A percentile compares a stretch with the other conserved stretches of the same genome.
phyloP scores from a whole-genome alignment of 1,140 invertebrate species.

The Hyphantria cunea region DNA sequence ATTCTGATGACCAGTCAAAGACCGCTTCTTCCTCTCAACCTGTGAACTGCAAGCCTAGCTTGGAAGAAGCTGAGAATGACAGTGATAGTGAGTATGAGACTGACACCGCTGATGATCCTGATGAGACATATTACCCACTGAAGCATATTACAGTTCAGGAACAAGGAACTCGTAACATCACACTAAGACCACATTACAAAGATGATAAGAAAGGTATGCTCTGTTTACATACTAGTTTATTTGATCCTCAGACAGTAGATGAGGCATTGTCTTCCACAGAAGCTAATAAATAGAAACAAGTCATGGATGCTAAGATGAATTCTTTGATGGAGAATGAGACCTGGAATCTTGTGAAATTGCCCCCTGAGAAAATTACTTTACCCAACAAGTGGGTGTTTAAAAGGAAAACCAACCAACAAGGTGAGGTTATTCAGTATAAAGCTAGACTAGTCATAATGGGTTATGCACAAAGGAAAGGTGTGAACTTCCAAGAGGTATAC shows the following conservation, averaged over 20 bases:
- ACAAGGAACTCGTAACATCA: not conserved
- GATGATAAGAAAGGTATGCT: not conserved
- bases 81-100: not conserved
- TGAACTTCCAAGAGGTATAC: conserved; percentile 28
- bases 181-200: not conserved
- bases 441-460: conserved; percentile 32
- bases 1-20: not conserved
- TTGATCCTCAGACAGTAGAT: conserved; percentile 24
- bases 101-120: not conserved
- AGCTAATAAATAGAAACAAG: conserved; percentile 24
- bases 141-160: not conserved
- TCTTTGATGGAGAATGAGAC: conserved; percentile 31
- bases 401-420: conserved; percentile 23
- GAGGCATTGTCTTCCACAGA: conserved; percentile 17
- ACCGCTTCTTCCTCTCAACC: not conserved
- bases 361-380: conserved; percentile 15
- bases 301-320: conserved; percentile 30
- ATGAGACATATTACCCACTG: too few relatives aligned
- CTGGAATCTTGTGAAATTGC: conserved; percentile 23
- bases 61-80: not conserved
- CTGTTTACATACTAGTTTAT: not conserved
- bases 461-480: conserved; percentile 25
- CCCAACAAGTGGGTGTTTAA: conserved; percentile 35
- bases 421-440: conserved; percentile 22
- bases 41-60: not conserved